Percentiles rank a stretch among this genome's conserved stretches.
These are phyloP conservation scores for Dicrurus megarhynchus DNA, from an alignment of 2,113 vertebrate species.

Conservation along the genomic window DNA sequence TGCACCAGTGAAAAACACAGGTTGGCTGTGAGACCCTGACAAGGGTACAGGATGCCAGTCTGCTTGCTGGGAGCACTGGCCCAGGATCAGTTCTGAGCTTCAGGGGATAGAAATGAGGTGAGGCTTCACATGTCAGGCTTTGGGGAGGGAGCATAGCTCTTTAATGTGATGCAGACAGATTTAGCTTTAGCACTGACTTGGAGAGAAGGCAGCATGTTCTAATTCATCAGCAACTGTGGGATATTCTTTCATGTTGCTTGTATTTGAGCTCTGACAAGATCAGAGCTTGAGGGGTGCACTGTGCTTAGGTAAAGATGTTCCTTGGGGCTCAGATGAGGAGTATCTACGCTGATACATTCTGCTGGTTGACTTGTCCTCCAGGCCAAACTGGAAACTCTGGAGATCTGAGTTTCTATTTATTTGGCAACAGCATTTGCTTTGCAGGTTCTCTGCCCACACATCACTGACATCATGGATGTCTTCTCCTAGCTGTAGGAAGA, in stretches of 20 bases:
- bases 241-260: conserved; percentile 8
- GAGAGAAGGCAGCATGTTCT: not conserved
- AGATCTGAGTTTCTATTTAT: not conserved
- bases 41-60: not conserved
- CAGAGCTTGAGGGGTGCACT: not conserved
- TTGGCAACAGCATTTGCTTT: not conserved
- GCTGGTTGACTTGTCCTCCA: conserved; percentile 1
- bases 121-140: not conserved
- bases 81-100: not conserved
- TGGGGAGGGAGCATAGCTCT: not conserved
- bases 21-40: not conserved
- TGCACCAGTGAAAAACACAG: conserved; percentile 5
- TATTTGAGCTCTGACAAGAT: not conserved
- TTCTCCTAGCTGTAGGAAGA: not conserved
- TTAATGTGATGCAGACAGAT: not conserved
- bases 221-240: not conserved
- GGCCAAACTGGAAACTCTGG: not conserved
- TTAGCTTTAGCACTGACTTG: not conserved
- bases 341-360: not conserved
- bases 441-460: not conserved
- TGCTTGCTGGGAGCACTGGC: not conserved
- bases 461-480: not conserved
- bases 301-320: not conserved
- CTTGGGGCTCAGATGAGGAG: not conserved
- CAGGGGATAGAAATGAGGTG: not conserved